Conservation (phyloP, 2,888 invertebrate species). For the Cephus rjabovi region DNA sequence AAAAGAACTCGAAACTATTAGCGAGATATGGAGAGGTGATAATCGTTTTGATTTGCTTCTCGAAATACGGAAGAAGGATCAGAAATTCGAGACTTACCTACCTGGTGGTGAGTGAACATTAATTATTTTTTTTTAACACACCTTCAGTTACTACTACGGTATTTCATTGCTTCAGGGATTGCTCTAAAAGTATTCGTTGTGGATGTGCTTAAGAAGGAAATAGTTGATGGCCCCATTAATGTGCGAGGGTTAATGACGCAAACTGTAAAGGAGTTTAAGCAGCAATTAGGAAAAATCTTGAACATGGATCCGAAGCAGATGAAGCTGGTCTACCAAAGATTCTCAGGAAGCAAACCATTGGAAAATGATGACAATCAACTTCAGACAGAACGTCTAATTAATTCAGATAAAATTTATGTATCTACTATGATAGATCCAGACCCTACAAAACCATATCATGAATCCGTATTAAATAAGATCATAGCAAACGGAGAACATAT, state of each 20-base stretch:
- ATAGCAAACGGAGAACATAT: slow-evolving; percentile 73
- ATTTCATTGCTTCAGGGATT: slow-evolving; percentile 59
- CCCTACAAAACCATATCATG: slow-evolving; percentile 65
- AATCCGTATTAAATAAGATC: slow-evolving; percentile 68
- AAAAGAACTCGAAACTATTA: slow-evolving; percentile 68
- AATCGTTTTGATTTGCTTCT: slow-evolving; percentile 73
- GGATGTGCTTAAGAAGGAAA: slow-evolving; percentile 72
- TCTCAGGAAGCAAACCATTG: slow-evolving; percentile 57
- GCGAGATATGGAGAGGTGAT: slow-evolving; percentile 67
- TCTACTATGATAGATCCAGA: slow-evolving; percentile 68
- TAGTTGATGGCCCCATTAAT: slow-evolving; percentile 72
- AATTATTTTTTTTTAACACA: slow-evolving; percentile 21
- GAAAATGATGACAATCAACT: slow-evolving; percentile 64
- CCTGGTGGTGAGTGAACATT: slow-evolving; percentile 69
- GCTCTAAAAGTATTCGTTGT: slow-evolving; percentile 74
- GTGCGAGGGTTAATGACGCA: slow-evolving; percentile 72
- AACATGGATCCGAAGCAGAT: slow-evolving; percentile 65
- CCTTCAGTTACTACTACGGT: slow-evolving; percentile 3
- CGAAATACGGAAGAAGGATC: slow-evolving; percentile 74
- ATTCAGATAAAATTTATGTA: slow-evolving; percentile 68
- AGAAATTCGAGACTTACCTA: slow-evolving; percentile 73
- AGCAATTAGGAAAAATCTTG: slow-evolving; percentile 69
- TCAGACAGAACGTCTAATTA: slow-evolving; percentile 59
- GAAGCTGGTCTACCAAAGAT: slow-evolving; percentile 61
- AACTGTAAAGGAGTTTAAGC: slow-evolving; percentile 71